These are phyloP conservation scores for Piprites chloris DNA, from an alignment of 2,113 vertebrate species.

Conservation along the genomic window DNA sequence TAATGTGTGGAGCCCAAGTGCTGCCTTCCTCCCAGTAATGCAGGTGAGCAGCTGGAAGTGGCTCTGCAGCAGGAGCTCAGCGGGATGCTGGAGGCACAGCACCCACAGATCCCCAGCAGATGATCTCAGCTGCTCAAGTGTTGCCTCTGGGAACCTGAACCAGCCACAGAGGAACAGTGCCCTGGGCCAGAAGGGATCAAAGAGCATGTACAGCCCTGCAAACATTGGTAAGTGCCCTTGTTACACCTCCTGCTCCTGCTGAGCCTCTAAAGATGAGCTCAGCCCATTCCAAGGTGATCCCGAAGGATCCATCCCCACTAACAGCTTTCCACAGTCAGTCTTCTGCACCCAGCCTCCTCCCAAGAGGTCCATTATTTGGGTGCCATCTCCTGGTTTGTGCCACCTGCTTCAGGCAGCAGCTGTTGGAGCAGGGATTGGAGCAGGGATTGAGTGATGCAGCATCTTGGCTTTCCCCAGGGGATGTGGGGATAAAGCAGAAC, in stretches of 20 bases:
- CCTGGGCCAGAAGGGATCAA: neutral
- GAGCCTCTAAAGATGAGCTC: neutral
- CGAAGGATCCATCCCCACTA: neutral
- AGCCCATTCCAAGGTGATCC: neutral
- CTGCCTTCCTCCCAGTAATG: neutral
- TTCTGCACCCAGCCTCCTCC: neutral
- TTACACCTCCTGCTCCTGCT: neutral
- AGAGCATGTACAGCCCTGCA: neutral
- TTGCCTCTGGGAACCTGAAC: neutral
- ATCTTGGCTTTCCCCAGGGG: neutral
- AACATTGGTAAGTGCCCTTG: neutral
- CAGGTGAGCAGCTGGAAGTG: neutral
- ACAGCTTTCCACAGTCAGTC: neutral
- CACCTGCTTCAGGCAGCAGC: neutral
- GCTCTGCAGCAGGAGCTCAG: neutral
- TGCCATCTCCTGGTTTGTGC: neutral
- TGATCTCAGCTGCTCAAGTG: neutral
- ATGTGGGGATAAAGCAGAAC: neutral
- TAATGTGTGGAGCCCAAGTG: slow-evolving; percentile 29
- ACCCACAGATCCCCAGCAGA: slow-evolving; percentile 14
- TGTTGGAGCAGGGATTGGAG: neutral
- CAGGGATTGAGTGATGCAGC: neutral
- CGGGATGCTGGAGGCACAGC: neutral
- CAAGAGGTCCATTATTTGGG: neutral
- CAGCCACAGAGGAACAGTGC: neutral